A percentile compares a stretch with the other conserved stretches of the same genome.
Conservation (phyloP, 2,113 vertebrate species). For the Apaloderma vittatum region DNA sequence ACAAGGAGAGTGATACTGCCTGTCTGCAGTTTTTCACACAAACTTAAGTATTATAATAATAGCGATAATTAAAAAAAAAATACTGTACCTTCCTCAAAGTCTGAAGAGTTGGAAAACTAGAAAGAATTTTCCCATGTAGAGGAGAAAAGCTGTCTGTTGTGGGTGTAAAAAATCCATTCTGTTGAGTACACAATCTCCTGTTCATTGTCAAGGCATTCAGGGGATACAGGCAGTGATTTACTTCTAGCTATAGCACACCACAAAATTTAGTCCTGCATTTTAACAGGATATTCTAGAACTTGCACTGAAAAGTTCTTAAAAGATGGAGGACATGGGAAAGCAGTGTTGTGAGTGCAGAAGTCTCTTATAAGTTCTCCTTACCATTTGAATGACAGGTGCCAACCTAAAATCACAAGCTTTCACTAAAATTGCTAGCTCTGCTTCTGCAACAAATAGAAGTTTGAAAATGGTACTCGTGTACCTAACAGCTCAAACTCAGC, state of each 20-base stretch:
- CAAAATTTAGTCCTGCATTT: background rate
- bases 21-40: background rate
- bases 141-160: background rate
- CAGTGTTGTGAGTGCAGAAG: background rate
- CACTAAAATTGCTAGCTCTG: background rate
- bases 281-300: background rate
- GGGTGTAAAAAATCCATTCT: background rate
- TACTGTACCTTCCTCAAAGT: background rate
- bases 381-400: background rate
- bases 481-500: background rate
- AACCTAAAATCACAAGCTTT: background rate
- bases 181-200: background rate
- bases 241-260: background rate
- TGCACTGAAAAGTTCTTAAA: background rate
- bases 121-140: background rate
- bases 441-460: background rate
- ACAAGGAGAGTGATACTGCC: background rate
- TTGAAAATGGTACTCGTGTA: background rate
- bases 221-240: background rate
- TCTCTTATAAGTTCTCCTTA: background rate
- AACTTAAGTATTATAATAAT: background rate
- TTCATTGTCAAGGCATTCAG: background rate
- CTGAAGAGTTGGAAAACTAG: background rate
- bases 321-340: background rate
- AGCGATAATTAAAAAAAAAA: background rate